phyloP scores from a whole-genome alignment of 1,140 invertebrate species.

The Pseudomyrmex flavicornis region DNA sequence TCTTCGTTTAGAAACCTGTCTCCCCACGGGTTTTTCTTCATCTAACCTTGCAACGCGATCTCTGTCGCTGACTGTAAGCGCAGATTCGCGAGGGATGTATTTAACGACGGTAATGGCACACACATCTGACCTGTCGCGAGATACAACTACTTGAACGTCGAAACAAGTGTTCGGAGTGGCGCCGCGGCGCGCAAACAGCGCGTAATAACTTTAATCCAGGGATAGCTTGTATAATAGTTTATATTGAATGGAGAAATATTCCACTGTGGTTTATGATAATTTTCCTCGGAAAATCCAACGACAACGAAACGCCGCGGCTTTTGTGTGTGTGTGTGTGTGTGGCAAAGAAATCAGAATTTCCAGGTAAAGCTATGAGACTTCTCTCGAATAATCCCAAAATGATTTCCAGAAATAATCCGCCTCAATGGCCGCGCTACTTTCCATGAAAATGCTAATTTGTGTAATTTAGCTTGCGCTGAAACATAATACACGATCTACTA shows the following conservation, averaged over 20 bases:
- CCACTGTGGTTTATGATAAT: background rate
- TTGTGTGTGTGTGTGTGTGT: too few relatives aligned
- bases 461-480: slow-evolving; percentile 18
- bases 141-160: slow-evolving; percentile 33
- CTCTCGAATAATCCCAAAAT: slow-evolving; percentile 19
- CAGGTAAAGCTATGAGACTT: too few relatives aligned
- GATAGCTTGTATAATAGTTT: slow-evolving; percentile 5
- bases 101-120: slow-evolving; percentile 3
- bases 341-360: too few relatives aligned
- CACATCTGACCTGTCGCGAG: background rate
- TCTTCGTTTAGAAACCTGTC: background rate
- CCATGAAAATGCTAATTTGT: slow-evolving; percentile 22
- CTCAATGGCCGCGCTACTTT: background rate
- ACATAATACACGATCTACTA: background rate
- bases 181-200: background rate
- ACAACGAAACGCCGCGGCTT: background rate
- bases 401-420: slow-evolving; percentile 8
- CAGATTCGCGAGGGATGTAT: slow-evolving; percentile 16
- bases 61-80: background rate
- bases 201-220: slow-evolving; percentile 11
- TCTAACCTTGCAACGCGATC: background rate
- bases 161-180: background rate
- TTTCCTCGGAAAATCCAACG: background rate
- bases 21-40: slow-evolving; percentile 35
- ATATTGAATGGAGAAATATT: background rate